Conservation (phyloP, 1,140 invertebrate species). For the Penaeus japonicus region DNA sequence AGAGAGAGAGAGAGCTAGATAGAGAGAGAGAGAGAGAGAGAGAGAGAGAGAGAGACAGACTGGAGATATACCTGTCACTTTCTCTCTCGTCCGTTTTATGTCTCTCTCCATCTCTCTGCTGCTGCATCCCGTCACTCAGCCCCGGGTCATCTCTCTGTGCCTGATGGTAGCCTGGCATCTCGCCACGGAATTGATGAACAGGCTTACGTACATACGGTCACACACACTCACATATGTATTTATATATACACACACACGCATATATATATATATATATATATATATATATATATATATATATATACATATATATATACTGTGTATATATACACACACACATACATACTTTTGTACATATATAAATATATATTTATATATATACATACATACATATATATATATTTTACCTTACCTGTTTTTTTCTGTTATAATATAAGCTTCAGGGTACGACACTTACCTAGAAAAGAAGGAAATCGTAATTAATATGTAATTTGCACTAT, state of each 20-base stretch:
- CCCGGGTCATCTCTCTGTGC: background rate
- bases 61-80: background rate
- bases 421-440: too few relatives aligned
- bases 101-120: background rate
- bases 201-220: background rate
- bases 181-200: too few relatives aligned
- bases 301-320: background rate
- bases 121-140: background rate
- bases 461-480: too few relatives aligned
- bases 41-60: background rate
- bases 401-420: too few relatives aligned
- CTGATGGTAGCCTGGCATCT: too few relatives aligned
- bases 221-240: background rate
- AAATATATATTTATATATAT: background rate
- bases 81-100: background rate
- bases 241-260: background rate
- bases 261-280: conserved; percentile 6
- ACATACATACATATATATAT: too few relatives aligned
- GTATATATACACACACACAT: background rate
- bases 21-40: too few relatives aligned
- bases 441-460: too few relatives aligned
- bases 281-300: background rate
- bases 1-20: background rate
- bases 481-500: too few relatives aligned
- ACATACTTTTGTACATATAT: background rate